phyloP scores from a whole-genome alignment of 2,113 vertebrate species.

The Actenoides hombroni region DNA sequence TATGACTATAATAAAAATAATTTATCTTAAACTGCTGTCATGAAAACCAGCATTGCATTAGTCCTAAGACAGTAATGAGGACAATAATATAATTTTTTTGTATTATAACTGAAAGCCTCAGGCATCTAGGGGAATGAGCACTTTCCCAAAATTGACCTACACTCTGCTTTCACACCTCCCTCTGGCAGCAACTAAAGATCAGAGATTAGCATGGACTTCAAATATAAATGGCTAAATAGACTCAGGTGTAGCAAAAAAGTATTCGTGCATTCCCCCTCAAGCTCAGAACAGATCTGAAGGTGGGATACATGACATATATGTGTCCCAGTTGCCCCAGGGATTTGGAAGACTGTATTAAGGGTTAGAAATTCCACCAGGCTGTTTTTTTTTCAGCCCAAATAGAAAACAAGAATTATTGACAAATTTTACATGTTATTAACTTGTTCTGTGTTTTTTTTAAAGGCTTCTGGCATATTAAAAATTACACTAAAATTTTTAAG shows the following conservation, averaged over 20 bases:
- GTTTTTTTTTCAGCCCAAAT: background rate
- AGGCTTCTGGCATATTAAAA: background rate
- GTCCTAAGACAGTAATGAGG: background rate
- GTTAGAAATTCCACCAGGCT: background rate
- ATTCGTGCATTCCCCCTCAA: background rate
- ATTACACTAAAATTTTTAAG: background rate
- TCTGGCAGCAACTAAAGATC: background rate
- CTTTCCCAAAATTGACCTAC: background rate
- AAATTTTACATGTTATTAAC: background rate
- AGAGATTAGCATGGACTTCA: background rate
- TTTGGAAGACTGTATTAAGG: background rate
- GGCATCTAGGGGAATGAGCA: background rate
- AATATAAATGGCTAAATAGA: background rate
- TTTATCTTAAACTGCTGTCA: background rate
- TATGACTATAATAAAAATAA: conserved; percentile 1
- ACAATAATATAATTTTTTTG: conserved; percentile 1
- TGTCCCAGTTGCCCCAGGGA: background rate
- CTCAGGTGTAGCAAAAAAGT: background rate
- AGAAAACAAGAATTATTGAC: background rate
- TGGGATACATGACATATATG: rapidly evolving
- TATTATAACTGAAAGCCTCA: background rate
- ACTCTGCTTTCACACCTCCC: background rate
- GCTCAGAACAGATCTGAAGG: background rate
- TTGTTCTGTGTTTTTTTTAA: background rate
- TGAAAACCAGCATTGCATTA: conserved; percentile 1